Evolutionary conservation across 2,113 vertebrate species (phyloP).

Genomic region (Dissostichus mawsoni): DNA sequence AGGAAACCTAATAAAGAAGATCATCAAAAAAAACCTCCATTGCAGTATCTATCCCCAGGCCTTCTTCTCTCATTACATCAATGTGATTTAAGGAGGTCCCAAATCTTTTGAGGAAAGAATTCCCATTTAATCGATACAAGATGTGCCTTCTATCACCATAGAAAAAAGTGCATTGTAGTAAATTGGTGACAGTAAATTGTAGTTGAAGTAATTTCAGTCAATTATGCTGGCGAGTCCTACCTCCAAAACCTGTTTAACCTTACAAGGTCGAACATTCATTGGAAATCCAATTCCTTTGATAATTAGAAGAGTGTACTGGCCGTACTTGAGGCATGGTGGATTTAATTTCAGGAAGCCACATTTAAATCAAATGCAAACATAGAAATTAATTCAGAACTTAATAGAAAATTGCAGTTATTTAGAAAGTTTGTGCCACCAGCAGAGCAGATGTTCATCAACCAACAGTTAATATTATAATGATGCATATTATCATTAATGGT

Average conservation of each 20-base stretch:
- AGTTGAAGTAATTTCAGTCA: conserved; percentile 52
- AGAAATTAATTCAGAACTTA: no score
- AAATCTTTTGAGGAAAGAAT: conserved; percentile 64
- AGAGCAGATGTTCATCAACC: background rate
- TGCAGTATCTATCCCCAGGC: conserved; percentile 1
- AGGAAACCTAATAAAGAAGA: conserved; percentile 29
- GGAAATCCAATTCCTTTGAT: conserved; percentile 33
- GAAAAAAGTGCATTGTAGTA: conserved; percentile 64
- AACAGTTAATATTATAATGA: background rate
- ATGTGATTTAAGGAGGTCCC: conserved; percentile 46
- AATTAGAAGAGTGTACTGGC: conserved; percentile 35
- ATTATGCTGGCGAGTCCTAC: conserved; percentile 42
- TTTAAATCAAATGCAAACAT: conserved; percentile 9
- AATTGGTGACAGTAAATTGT: no score
- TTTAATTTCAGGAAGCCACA: background rate
- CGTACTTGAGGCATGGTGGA: background rate
- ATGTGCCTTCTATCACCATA: conserved; percentile 46
- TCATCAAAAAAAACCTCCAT: conserved; percentile 3
- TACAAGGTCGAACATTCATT: conserved; percentile 48
- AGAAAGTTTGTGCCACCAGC: background rate
- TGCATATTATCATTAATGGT: background rate
- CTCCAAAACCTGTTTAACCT: conserved; percentile 43
- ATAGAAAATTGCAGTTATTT: background rate
- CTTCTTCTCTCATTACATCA: conserved; percentile 12
- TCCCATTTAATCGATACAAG: conserved; percentile 54